These are phyloP conservation scores for Chrysolina americana DNA, from an alignment of 2,888 invertebrate species.

Conservation along the genomic window DNA sequence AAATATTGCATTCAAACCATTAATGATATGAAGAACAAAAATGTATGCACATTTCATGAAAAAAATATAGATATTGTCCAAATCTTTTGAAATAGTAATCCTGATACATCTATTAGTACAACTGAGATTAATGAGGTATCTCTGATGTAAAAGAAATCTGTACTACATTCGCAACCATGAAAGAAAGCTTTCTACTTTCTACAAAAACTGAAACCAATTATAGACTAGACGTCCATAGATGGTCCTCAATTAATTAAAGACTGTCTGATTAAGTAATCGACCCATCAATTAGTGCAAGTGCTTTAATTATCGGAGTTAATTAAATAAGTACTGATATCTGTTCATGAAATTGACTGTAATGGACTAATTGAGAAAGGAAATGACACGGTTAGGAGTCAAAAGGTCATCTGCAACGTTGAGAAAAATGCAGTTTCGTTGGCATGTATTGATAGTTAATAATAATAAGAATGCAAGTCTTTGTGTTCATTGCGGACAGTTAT, in stretches of 20 bases:
- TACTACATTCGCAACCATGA: background rate
- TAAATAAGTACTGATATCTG: constrained; percentile 27
- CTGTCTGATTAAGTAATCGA: constrained; percentile 15
- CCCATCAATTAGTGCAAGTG: constrained; percentile 18
- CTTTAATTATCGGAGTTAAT: constrained; percentile 25
- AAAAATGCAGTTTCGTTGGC: background rate
- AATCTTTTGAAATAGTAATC: no score
- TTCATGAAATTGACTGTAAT: constrained; percentile 28
- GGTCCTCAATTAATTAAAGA: background rate
- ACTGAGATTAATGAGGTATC: no score
- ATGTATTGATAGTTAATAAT: background rate
- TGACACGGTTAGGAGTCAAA: constrained; percentile 1
- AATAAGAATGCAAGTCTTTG: background rate
- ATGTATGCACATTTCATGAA: no score
- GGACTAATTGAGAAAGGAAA: constrained; percentile 26
- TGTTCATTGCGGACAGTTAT: background rate
- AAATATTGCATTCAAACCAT: no score
- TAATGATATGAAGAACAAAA: no score
- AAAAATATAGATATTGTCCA: no score
- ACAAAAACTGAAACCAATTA: background rate
- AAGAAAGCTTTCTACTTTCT: background rate
- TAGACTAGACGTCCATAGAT: background rate
- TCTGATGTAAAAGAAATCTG: no score
- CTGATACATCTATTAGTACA: no score
- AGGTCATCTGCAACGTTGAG: background rate